phyloP scores from a whole-genome alignment of 2,797 vertebrate genomes.

The Myotis pilosus region DNA sequence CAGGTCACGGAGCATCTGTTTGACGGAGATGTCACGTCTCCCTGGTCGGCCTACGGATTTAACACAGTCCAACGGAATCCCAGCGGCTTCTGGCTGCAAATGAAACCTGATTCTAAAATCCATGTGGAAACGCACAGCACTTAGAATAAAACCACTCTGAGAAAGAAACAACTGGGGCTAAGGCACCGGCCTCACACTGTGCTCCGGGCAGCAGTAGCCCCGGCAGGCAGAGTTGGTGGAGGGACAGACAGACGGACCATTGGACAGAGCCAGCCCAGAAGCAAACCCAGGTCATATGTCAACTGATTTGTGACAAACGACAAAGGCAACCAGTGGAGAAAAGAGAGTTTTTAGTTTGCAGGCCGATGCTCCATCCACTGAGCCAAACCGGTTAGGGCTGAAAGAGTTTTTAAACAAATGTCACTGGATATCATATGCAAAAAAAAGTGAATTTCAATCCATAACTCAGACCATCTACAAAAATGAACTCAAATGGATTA shows the following conservation, averaged over 20 bases:
- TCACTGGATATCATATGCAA: background rate
- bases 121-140: background rate
- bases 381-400: no score
- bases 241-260: background rate
- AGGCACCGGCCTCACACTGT: background rate
- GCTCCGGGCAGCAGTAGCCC: background rate
- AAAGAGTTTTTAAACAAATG: background rate
- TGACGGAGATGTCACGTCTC: background rate
- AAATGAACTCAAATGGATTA: background rate
- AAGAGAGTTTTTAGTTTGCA: background rate
- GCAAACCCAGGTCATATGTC: fast-evolving
- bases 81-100: background rate
- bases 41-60: background rate
- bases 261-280: background rate
- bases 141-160: background rate
- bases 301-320: background rate
- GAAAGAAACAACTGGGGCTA: background rate
- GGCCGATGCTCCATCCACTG: no score
- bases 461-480: background rate
- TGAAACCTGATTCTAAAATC: background rate
- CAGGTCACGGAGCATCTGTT: background rate
- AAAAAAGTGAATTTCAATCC: background rate
- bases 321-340: background rate
- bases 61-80: background rate
- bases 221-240: no score